These are phyloP conservation scores for Ooceraea biroi DNA, from an alignment of 1,140 invertebrate species.

Conservation along the genomic window DNA sequence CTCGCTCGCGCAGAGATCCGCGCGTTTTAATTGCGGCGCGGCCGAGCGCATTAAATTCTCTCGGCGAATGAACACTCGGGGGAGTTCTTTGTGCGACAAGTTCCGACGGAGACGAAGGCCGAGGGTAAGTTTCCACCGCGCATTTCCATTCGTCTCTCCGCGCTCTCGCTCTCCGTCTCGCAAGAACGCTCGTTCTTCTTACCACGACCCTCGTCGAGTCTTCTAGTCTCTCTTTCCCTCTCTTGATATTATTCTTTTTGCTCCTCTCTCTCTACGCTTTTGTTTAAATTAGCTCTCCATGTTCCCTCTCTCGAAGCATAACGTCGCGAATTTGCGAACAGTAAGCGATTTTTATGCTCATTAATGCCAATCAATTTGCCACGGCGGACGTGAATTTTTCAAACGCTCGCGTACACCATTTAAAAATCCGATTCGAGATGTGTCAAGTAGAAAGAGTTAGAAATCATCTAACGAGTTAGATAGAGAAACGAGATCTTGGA, in stretches of 20 bases:
- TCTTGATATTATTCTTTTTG: slow-evolving; percentile 12
- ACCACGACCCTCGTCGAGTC: slow-evolving; percentile 2
- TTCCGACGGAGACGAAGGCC: slow-evolving; percentile 25
- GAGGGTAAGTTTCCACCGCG: slow-evolving; percentile 31
- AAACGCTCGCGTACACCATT: slow-evolving; percentile 6
- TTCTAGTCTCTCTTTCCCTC: neutral
- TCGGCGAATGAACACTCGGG: slow-evolving; percentile 50
- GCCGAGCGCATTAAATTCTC: slow-evolving; percentile 56
- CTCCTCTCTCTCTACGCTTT: neutral
- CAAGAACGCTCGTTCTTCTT: slow-evolving; percentile 42
- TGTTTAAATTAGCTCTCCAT: slow-evolving; percentile 21
- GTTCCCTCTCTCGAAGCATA: neutral
- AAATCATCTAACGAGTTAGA: neutral
- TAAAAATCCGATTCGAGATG: slow-evolving; percentile 11
- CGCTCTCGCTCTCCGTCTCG: neutral
- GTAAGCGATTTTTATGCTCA: slow-evolving; percentile 17
- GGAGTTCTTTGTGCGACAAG: slow-evolving; percentile 59
- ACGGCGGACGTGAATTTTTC: slow-evolving; percentile 22
- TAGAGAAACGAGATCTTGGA: neutral
- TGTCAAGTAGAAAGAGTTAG: neutral
- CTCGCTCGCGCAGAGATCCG: slow-evolving; percentile 29
- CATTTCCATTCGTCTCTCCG: slow-evolving; percentile 33
- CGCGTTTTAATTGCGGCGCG: slow-evolving; percentile 54
- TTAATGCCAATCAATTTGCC: slow-evolving; percentile 37
- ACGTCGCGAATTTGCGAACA: slow-evolving; percentile 31